Base-by-base conservation (phyloP, 2,888 invertebrate species). In the Blomia tropicalis region DNA sequence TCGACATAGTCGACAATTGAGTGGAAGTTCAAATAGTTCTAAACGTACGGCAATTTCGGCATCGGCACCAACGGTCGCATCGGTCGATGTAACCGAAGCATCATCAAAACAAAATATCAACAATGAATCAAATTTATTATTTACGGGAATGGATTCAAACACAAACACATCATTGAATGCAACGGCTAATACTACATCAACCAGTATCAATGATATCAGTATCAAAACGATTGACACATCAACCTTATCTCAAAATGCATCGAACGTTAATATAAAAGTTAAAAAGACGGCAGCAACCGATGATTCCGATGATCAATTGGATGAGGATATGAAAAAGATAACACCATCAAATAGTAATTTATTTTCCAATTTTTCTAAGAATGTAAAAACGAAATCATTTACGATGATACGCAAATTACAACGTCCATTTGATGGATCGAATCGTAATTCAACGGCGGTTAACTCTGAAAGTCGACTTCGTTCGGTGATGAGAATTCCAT, bases 61-160 rank as follows among this genome's bases (percentile, higher is more conserved):
- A 7, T 47, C 51, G 51, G 51, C 51, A 27, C 51, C 51, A 7
- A 47, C 51, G 51, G 51, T 47, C 51, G 51, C 51, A 22, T 47
- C 51, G 23, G 51, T 47, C 27, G 51, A 47, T n/a, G 36, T 11
- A 7, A 17, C 7, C 17, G n/a, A n/a, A n/a, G n/a, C n/a, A n/a
- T n/a, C n/a, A n/a, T n/a, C n/a, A n/a, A n/a, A n/a, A n/a, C 36
- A 36, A 36, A 7, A 7, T 36, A 36, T 36, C 36, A 17, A 17
- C 17, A 17, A 17, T 11, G 36, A 36, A 7, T 17, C 7, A 36
- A 36, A 17, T 36, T 7, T 11, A 36, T 7, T 36, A 17, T 11
- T 11, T 11, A 17, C 36, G 17, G 7, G 7, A 36, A 17, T 11
- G 17, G 36, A 36, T 7, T 36, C 36, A 17, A 36, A 36, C 17